Conservation (phyloP, 2,888 invertebrate species). For the Watsonalla cultraria region DNA sequence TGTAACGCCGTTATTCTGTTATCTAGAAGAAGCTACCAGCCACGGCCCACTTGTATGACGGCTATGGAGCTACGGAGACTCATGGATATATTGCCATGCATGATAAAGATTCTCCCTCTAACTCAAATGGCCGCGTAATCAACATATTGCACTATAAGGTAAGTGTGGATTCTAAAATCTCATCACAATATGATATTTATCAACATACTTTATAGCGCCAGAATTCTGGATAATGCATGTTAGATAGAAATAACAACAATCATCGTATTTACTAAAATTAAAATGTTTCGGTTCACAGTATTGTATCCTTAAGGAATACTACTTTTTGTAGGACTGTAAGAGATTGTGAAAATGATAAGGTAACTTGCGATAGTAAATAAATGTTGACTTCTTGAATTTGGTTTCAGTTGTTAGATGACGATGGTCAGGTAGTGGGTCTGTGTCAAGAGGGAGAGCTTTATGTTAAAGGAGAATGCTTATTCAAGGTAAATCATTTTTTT, state of each 20-base stretch:
- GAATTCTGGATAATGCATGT: no score
- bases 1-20: no score
- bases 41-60: constrained; percentile 25
- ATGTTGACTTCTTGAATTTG: no score
- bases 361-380: no score
- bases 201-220: no score
- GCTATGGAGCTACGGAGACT: constrained; percentile 42
- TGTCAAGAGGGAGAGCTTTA: constrained; percentile 38
- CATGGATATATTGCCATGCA: constrained; percentile 34
- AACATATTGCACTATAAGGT: constrained; percentile 42
- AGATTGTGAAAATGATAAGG: no score
- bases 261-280: no score
- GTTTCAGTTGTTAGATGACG: constrained; percentile 37
- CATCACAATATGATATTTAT: no score
- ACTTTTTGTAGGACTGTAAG: no score
- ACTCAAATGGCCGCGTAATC: constrained; percentile 29
- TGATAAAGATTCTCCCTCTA: constrained; percentile 17
- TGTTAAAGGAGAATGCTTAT: constrained; percentile 31
- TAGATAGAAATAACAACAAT: no score
- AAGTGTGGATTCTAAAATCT: background rate
- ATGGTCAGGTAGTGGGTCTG: constrained; percentile 24
- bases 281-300: no score
- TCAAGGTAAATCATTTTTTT: constrained; percentile 30
- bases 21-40: constrained; percentile 34
- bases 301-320: no score